Percentiles rank a stretch among this genome's conserved stretches.
Evolutionary conservation across 1,140 invertebrate species (phyloP).

Genomic region (Tetranychus urticae): DNA sequence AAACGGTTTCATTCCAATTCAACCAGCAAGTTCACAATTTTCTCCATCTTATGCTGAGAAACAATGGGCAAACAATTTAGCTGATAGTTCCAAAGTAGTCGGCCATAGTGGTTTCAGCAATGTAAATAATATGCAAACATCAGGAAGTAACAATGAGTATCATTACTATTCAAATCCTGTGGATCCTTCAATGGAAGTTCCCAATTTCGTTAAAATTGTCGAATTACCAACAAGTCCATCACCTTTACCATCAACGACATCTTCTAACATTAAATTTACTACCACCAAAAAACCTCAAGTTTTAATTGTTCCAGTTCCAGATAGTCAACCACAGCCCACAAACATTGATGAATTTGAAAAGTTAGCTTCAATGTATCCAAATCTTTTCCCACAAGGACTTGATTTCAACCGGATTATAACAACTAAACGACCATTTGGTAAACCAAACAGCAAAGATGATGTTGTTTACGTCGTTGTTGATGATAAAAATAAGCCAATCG

Average conservation of each 20-base stretch:
- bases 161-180: not conserved
- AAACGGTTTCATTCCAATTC: not conserved
- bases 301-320: conserved; percentile 5
- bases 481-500: not conserved
- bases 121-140: not conserved
- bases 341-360: not conserved
- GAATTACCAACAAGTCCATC: not conserved
- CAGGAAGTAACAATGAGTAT: not conserved
- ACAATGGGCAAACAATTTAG: not conserved
- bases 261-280: not conserved
- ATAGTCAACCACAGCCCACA: conserved; percentile 1
- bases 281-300: not conserved
- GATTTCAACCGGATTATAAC: not conserved
- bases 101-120: not conserved
- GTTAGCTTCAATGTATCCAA: conserved; percentile 1
- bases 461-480: not conserved
- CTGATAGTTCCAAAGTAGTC: no score
- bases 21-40: not conserved
- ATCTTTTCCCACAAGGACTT: conserved; percentile 1
- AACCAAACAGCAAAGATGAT: not conserved
- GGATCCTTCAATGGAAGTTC: not conserved
- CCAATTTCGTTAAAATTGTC: not conserved
- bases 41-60: not conserved
- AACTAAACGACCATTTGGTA: not conserved
- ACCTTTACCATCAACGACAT: not conserved